Evolutionary conservation across 2,888 invertebrate species (phyloP), one percentile per base, ranked within the genome.

Genomic region (Mamestra brassicae): DNA sequence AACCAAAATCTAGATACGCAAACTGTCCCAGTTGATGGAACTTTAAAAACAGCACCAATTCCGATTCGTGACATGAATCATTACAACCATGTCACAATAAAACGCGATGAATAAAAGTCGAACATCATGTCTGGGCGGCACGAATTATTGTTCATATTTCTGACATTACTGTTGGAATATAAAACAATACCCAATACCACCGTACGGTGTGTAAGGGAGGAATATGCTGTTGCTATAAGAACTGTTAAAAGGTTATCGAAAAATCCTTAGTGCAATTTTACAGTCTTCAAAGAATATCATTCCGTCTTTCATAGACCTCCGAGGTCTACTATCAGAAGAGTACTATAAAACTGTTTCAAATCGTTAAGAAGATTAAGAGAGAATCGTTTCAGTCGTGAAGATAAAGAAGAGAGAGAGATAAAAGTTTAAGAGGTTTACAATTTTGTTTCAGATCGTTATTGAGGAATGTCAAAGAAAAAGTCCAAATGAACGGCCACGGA

Each of bases 91-190:
- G 73, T 83, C 71, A 79, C 83, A 78, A 85, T 86, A 86, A 85
- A 86, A 86, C 80, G 63, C 84, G 81, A 77, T 67, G 74, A 81
- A 85, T 84, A 85, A 86, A 86, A 86, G 78, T 81, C 75, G 74
- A 86, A 85, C 75, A 74, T 74, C 69, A 83, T 80, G 83, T 78
- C 73, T 58, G 65, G 71, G 67, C 62, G 79, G n/a, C 84, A 86
- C 84, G 80, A 85, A 72, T 86, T 81, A 80, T 81, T 77, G 75
- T 78, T 71, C 72, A 85, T 81, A 75, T 81, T 74, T 74, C 71
- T 78, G 62, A 76, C 75, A 78, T 83, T 75, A 83, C 69, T 58
- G 38, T 76, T 67, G 69, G 66, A 70, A 71, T 74, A 77, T 80
- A 82, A 70, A 77, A 84, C 60, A 45, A 55, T 64, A 50, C 42